A percentile compares a stretch with the other conserved stretches of the same genome.
phyloP scores from a whole-genome alignment of 1,140 invertebrate species.

The Drosophila lowei region DNA sequence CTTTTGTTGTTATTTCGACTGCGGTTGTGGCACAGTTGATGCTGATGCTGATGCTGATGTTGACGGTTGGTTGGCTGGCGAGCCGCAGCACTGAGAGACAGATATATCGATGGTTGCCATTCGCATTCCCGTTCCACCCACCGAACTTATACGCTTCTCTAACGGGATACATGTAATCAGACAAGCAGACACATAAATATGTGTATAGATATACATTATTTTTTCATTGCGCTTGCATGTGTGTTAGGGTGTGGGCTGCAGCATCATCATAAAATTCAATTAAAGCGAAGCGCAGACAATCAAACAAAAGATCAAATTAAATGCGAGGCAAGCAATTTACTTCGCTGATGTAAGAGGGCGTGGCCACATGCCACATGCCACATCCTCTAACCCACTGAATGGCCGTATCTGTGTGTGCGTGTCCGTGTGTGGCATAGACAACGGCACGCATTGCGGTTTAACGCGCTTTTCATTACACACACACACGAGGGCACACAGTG shows the following conservation, averaged over 20 bases:
- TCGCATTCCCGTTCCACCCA: too few species aligned
- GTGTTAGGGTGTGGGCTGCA: conserved; percentile 42
- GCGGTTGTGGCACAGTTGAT: conserved; percentile 34
- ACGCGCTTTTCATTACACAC: conserved; percentile 41
- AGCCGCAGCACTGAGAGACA: conserved; percentile 1
- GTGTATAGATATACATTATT: neutral
- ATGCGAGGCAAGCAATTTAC: conserved; percentile 78
- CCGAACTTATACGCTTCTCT: too few species aligned
- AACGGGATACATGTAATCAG: too few species aligned
- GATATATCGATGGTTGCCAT: neutral
- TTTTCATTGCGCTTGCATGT: neutral
- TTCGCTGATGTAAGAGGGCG: conserved; percentile 50
- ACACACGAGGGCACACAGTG: neutral
- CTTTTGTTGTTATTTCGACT: conserved; percentile 45
- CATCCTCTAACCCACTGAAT: conserved; percentile 12
- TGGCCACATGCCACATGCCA: conserved; percentile 28
- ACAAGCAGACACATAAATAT: too few species aligned
- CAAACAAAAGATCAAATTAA: conserved; percentile 82
- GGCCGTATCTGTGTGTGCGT: conserved; percentile 11
- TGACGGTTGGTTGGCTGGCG: conserved; percentile 27
- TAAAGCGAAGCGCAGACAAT: conserved; percentile 77
- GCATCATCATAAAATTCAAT: conserved; percentile 80
- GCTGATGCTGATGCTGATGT: conserved; percentile 34
- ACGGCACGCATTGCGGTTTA: conserved; percentile 61
- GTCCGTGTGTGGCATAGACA: conserved; percentile 32